Evolutionary conservation across 2,888 invertebrate genomes (phyloP).

Genomic region (Eupithecia abbreviata): DNA sequence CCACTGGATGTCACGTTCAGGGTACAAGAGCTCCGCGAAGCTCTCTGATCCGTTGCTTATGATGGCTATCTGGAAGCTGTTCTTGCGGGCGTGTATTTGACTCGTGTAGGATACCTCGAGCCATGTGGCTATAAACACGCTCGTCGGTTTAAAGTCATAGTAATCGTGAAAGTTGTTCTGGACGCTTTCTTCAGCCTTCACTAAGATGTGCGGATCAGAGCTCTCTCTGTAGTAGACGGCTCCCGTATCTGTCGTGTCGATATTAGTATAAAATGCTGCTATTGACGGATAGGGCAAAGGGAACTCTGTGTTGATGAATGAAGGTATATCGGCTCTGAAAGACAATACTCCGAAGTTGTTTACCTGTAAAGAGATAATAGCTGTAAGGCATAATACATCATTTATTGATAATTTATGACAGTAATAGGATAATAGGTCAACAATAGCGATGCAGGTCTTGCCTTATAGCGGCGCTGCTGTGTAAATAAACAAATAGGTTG

Average conservation of each 20-base stretch:
- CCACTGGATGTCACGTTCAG: constrained; percentile 96
- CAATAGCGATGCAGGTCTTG: background rate
- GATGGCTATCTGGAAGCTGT: constrained; percentile 91
- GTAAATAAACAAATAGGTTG: background rate
- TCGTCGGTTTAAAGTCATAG: constrained; percentile 88
- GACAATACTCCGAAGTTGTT: constrained; percentile 95
- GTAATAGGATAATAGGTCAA: background rate
- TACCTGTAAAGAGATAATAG: constrained; percentile 84
- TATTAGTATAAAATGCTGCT: constrained; percentile 95
- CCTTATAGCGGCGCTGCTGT: background rate
- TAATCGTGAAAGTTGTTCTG: constrained; percentile 89
- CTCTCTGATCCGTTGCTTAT: constrained; percentile 90
- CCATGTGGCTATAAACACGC: constrained; percentile 96
- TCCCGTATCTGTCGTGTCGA: constrained; percentile 91
- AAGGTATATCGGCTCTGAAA: constrained; percentile 93
- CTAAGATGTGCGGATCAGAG: constrained; percentile 83
- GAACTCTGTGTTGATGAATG: constrained; percentile 94
- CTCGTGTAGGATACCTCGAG: constrained; percentile 91
- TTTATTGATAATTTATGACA: background rate
- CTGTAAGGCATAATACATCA: background rate
- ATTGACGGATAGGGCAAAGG: constrained; percentile 95
- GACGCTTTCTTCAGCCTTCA: constrained; percentile 88
- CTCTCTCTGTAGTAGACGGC: constrained; percentile 89
- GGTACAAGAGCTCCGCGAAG: constrained; percentile 94
- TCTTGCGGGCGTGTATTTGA: constrained; percentile 88